Base-by-base conservation (phyloP, 2,113 vertebrate genomes). In the Spea bombifrons region DNA sequence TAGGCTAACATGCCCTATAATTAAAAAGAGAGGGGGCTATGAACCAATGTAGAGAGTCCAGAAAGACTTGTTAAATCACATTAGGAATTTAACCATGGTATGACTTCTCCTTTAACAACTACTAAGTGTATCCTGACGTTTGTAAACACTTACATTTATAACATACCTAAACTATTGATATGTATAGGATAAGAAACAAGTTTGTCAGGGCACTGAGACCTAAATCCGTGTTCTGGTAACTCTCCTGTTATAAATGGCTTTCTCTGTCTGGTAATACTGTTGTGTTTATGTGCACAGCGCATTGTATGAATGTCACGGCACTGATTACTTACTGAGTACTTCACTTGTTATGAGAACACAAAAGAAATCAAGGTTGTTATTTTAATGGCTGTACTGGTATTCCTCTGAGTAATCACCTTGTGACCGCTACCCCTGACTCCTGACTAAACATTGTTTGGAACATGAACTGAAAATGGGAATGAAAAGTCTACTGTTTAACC, bases 271-370 rank as follows among this genome's bases (percentile, higher is more conserved):
- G 15, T 61, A 43, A 75, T 47, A 57, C 5, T 44, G 30, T 55
- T 52, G 16, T 46, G 65, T 76, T 76, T 53, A 10, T 69, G 9
- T 44, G 55, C 66, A 48, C 7, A 10, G 43, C 75, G 13, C 57
- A n/a, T 17, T 59, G 68, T 16, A 76, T 69, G 48, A 66, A 17
- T 75, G 49, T 75, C 10, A 68, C 65, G 69, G 59, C 66, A 68
- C 3, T 1, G 52, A 16, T 47, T 46, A n/a, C 16, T 50, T 53
- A 59, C 30, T 68, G 44, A 47, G 16, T 68, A 30, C 5, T 15
- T 47, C 10, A 13, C 59, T 65, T n/a, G 46, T 63, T 16, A 13
- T 74, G 72, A 30, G 45, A 57, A 61, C 44, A 43, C 13, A 13
- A 47, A 53, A 47, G 48, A 15, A 57, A 72, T 44, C 6, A 16